These are phyloP conservation scores for Cantharis lateralis DNA, from an alignment of 2,888 invertebrate genomes.

Conservation along the genomic window DNA sequence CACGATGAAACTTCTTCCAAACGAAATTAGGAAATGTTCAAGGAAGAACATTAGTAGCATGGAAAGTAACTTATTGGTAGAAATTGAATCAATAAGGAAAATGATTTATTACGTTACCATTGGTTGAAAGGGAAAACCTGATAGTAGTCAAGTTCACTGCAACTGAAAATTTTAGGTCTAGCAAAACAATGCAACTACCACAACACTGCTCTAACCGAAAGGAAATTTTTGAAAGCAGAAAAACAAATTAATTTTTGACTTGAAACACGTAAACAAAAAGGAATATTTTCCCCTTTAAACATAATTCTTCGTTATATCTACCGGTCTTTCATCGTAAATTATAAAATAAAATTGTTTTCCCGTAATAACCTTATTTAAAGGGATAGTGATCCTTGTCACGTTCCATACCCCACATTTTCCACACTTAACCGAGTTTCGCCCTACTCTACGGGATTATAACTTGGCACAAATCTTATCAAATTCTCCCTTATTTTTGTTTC, in stretches of 20 bases:
- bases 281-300: constrained; percentile 12
- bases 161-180: neutral
- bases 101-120: neutral
- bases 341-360: constrained; percentile 48
- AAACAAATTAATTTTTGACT: constrained; percentile 8
- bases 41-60: neutral
- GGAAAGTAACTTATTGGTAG: neutral
- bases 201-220: neutral
- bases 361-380: constrained; percentile 50
- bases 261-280: constrained; percentile 5
- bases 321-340: constrained; percentile 36
- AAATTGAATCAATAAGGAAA: neutral
- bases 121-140: neutral
- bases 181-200: neutral
- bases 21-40: neutral
- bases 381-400: constrained; percentile 48
- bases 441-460: constrained; percentile 44
- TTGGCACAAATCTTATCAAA: constrained; percentile 46
- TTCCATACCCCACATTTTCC: constrained; percentile 40
- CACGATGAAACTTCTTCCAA: neutral
- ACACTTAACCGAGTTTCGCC: constrained; percentile 40
- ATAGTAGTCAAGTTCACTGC: neutral
- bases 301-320: constrained; percentile 27
- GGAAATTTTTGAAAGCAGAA: neutral
- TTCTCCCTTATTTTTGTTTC: constrained; percentile 41